phyloP scores from a whole-genome alignment of 2,113 vertebrate species.

The Colius striatus region DNA sequence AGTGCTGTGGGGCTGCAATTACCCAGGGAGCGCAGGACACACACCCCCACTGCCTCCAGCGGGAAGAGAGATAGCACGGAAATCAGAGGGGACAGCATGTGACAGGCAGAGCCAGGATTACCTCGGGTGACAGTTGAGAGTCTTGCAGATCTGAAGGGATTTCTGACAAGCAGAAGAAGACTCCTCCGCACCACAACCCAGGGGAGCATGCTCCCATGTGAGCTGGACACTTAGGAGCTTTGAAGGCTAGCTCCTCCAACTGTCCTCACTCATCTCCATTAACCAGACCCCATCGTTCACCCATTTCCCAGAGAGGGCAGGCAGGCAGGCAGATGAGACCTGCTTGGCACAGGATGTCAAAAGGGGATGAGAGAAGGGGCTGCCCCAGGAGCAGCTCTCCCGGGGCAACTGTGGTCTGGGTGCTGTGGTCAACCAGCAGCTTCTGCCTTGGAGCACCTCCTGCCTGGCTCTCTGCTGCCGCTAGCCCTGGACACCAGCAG shows the following conservation, averaged over 20 bases:
- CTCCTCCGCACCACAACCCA: background rate
- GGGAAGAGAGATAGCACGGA: fast-evolving
- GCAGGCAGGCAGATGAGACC: background rate
- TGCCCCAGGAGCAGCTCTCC: background rate
- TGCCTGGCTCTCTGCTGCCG: fast-evolving
- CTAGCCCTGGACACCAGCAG: background rate
- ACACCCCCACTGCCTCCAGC: background rate
- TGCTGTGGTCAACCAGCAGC: background rate
- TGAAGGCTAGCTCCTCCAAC: background rate
- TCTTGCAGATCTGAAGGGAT: background rate
- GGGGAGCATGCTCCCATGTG: fast-evolving
- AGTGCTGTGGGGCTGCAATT: background rate
- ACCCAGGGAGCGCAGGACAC: background rate
- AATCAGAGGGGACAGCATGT: background rate
- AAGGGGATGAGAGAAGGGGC: background rate
- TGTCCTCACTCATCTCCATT: background rate
- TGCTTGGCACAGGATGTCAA: background rate
- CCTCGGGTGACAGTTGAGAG: background rate
- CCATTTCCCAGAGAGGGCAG: background rate
- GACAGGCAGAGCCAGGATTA: background rate
- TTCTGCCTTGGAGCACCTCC: background rate
- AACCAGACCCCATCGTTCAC: background rate
- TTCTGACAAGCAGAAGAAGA: conserved; percentile 3
- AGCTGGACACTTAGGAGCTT: background rate
- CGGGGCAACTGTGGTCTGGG: background rate